Conservation (phyloP, 35 echinoderm and acorn worm genomes). For the Ptychodera flava region DNA sequence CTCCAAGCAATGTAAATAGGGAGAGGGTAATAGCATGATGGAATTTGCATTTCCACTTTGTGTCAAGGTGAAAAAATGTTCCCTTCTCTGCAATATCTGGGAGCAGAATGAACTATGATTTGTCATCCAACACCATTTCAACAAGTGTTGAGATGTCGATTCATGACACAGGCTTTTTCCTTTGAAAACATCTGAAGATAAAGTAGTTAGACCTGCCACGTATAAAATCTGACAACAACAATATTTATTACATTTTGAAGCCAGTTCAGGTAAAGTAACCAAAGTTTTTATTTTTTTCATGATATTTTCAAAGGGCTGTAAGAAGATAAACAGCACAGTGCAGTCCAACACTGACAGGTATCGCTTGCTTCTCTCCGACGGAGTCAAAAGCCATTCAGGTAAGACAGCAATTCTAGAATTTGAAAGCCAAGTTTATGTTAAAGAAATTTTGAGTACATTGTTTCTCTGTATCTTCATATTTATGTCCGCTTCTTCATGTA, state of each 20-base stretch:
- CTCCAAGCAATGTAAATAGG: neutral
- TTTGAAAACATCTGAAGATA: too few relatives aligned
- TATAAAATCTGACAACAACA: neutral
- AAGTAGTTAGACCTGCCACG: too few relatives aligned
- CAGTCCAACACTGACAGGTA: conserved; percentile 58
- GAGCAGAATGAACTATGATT: neutral
- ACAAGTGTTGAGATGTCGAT: too few relatives aligned
- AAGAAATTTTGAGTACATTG: neutral
- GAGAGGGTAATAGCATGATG: neutral
- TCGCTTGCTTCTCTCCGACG: conserved; percentile 79
- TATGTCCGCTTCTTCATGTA: neutral
- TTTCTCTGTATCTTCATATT: neutral
- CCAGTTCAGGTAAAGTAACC: neutral
- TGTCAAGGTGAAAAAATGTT: neutral
- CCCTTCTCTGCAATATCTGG: neutral
- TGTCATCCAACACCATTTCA: neutral
- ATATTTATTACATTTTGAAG: neutral
- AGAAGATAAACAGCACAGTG: conserved; percentile 59
- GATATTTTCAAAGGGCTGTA: conserved; percentile 51
- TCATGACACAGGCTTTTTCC: too few relatives aligned
- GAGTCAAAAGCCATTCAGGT: conserved; percentile 84
- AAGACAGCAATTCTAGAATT: conserved; percentile 3
- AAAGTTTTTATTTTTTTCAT: too few relatives aligned
- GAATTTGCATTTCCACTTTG: neutral
- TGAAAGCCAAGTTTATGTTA: neutral